phyloP scores from a whole-genome alignment of 1,140 invertebrate genomes.

The Sesamia nonagrioides region DNA sequence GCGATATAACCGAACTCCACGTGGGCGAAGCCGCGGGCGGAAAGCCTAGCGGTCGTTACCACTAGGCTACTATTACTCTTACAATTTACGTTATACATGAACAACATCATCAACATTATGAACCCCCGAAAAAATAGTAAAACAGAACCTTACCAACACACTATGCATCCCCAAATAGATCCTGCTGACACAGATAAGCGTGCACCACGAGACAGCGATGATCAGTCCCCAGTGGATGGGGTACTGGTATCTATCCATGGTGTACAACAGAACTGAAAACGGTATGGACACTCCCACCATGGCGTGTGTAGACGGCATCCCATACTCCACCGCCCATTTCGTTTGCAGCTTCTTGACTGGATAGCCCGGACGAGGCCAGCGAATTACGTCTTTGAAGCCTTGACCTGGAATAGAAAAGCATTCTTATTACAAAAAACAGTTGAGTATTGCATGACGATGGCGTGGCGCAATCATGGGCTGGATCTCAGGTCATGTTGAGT shows the following conservation, averaged over 20 bases:
- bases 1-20: too few relatives aligned
- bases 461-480: too few relatives aligned
- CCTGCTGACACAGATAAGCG: constrained; percentile 93
- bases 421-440: background rate
- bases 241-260: constrained; percentile 93
- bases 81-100: too few relatives aligned
- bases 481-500: too few relatives aligned
- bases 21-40: too few relatives aligned
- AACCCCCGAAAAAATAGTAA: background rate
- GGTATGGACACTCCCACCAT: constrained; percentile 96
- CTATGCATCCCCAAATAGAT: constrained; percentile 98
- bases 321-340: constrained; percentile 96
- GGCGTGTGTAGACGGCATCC: constrained; percentile 98
- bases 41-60: too few relatives aligned
- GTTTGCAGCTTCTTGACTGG: constrained; percentile 94
- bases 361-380: constrained; percentile 94
- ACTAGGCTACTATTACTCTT: too few relatives aligned
- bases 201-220: constrained; percentile 90
- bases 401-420: constrained; percentile 89
- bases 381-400: constrained; percentile 95
- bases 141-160: constrained; percentile 89
- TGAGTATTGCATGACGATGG: too few relatives aligned
- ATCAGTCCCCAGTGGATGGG: constrained; percentile 88
- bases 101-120: too few relatives aligned
- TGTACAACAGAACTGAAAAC: constrained; percentile 94